Percentiles rank a stretch among this genome's conserved stretches.
Conservation (phyloP, 2,888 invertebrate genomes). For the Criorhina ranunculi region DNA sequence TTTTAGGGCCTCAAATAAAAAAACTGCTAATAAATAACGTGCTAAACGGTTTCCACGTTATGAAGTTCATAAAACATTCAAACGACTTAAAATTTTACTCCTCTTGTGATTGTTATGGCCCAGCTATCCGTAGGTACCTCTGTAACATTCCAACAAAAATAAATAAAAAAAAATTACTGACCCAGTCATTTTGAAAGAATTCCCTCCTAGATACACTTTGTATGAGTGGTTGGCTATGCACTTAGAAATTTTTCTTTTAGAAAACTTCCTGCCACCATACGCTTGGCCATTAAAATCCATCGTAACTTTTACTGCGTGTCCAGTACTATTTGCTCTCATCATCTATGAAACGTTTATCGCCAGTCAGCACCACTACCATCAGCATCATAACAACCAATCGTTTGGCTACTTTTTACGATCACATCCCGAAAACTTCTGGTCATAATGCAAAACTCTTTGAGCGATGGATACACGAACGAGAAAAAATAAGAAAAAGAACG, state of each 20-base stretch:
- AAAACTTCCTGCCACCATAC: slow-evolving; percentile 49
- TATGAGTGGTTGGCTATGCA: slow-evolving; percentile 11
- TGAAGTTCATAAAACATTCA: slow-evolving; percentile 43
- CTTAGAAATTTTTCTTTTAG: slow-evolving; percentile 9
- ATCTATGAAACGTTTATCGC: slow-evolving; percentile 58
- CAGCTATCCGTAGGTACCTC: not conserved
- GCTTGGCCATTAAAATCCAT: slow-evolving; percentile 57
- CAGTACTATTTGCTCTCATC: slow-evolving; percentile 48
- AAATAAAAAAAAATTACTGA: slow-evolving; percentile 19
- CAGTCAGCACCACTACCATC: slow-evolving; percentile 33
- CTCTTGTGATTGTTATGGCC: slow-evolving; percentile 22
- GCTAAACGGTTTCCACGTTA: slow-evolving; percentile 46
- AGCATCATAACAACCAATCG: slow-evolving; percentile 33
- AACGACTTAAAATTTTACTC: slow-evolving; percentile 24
- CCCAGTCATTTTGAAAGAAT: slow-evolving; percentile 50
- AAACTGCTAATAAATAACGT: slow-evolving; percentile 29
- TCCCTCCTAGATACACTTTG: slow-evolving; percentile 44
- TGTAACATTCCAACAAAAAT: slow-evolving; percentile 8
- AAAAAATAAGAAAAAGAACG: slow-evolving; percentile 36
- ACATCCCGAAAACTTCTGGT: slow-evolving; percentile 70
- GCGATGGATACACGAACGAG: slow-evolving; percentile 29
- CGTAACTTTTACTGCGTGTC: slow-evolving; percentile 59
- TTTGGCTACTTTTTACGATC: slow-evolving; percentile 73
- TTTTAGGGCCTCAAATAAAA: slow-evolving; percentile 6
- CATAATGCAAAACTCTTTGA: slow-evolving; percentile 57